Evolutionary conservation across 2,888 invertebrate genomes (phyloP), one percentile per base, ranked within the genome.

Genomic region (Teleiodes luculella): DNA sequence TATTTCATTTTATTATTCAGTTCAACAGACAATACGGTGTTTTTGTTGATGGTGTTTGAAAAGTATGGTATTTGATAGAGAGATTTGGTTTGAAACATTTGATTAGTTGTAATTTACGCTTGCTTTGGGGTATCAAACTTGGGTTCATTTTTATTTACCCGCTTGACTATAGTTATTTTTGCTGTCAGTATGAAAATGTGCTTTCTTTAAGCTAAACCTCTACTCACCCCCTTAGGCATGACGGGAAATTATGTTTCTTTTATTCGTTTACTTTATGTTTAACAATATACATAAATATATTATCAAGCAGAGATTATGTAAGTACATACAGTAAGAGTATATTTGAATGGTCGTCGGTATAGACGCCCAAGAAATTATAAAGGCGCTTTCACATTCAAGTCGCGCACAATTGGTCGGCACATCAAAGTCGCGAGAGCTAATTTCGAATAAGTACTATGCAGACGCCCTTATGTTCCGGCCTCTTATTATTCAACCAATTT

Each of bases 371-470:
- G 67, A 76, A 43, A 83, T 83, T 83, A 83, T 81, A 85, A 84
- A 83, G 78, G 72, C 78, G 75, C 76, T 83, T 80, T 78, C 76
- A 79, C 76, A 79, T 78, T 74, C 69, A 76, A 72, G 74, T 67
- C 67, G 66, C 65, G 66, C 69, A 83, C 84, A 86, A 86, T 86
- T 83, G 83, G 79, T 69, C 79, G 83, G 83, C 76, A 82, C 81
- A 83, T 87, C 87, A 89, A 89, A 88, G 86, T 70, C 62, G 74
- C 78, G 73, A 75, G 72, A 80, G 86, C 87, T 87, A 89, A 89
- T 89, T 87, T 87, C 80, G 84, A 80, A 82, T 84, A 87, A 86
- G 86, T 81, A 83, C 85, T 77, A 72, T 74, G 74, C 76, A 77
- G 72, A 81, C 80, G 81, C 83, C 83, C 86, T 86, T 85, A 82